phyloP scores from a whole-genome alignment of 1,140 invertebrate genomes.

The Drosophila elegans region DNA sequence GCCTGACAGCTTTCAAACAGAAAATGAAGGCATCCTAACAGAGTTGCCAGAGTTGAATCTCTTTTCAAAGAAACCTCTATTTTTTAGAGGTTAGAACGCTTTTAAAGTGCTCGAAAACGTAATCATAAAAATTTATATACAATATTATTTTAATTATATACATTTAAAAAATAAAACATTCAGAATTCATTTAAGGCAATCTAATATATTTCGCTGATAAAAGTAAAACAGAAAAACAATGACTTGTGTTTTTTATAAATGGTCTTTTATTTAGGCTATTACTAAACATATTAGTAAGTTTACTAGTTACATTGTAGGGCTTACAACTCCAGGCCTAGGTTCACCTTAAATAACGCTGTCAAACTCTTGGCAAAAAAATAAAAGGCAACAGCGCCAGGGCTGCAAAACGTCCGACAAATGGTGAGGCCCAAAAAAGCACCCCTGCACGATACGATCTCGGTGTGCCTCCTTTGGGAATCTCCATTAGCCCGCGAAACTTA shows the following conservation, averaged over 20 bases:
- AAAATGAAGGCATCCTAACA: constrained; percentile 17
- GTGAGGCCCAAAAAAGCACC: constrained; percentile 41
- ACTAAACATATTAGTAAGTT: constrained; percentile 79
- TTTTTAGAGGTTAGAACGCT: not conserved
- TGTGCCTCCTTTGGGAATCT: constrained; percentile 30
- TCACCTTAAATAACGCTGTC: constrained; percentile 48
- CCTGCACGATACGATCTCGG: not conserved
- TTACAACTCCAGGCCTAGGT: constrained; percentile 51
- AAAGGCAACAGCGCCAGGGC: too few species aligned
- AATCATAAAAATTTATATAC: too few species aligned
- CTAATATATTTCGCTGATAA: not conserved
- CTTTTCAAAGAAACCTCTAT: not conserved
- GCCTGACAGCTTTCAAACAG: not conserved
- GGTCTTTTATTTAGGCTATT: constrained; percentile 74
- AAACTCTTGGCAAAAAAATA: constrained; percentile 68
- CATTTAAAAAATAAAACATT: too few species aligned
- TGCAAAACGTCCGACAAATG: constrained; percentile 46
- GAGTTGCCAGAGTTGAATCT: constrained; percentile 4
- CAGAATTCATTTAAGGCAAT: too few species aligned
- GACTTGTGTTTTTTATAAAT: constrained; percentile 29
- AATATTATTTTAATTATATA: too few species aligned
- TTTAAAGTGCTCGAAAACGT: too few species aligned
- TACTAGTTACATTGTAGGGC: constrained; percentile 71
- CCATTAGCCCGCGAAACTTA: constrained; percentile 58
- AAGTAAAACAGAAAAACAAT: not conserved